Percentiles rank a stretch among this genome's conserved stretches.
phyloP scores from a whole-genome alignment of 2,797 vertebrate genomes.

The Lithobates sylvaticus region DNA sequence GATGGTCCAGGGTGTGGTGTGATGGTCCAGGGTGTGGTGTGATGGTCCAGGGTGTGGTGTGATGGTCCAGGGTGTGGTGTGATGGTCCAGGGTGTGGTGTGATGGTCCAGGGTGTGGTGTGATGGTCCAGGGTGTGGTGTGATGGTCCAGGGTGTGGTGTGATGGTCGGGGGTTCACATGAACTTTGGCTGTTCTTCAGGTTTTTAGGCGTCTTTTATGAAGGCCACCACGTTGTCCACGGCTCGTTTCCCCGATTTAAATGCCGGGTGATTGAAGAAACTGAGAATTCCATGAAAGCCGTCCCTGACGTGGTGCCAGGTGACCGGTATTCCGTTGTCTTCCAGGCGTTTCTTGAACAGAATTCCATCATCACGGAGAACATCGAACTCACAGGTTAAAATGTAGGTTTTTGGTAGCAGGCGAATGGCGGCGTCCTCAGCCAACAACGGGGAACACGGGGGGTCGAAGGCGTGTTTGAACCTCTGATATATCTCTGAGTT shows the following conservation, averaged over 20 bases:
- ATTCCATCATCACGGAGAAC: conserved; percentile 83
- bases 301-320: too few relatives aligned
- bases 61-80: too few relatives aligned
- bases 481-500: conserved; percentile 68
- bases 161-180: too few relatives aligned
- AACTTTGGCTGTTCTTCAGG: background rate
- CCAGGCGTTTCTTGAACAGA: conserved; percentile 82
- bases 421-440: conserved; percentile 75
- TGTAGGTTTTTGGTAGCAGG: conserved; percentile 76
- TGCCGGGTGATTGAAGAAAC: conserved; percentile 64
- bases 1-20: too few relatives aligned
- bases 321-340: conserved; percentile 73
- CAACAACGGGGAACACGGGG: conserved; percentile 76
- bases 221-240: conserved; percentile 70
- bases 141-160: too few relatives aligned
- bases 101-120: too few relatives aligned
- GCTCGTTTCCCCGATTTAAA: conserved; percentile 72
- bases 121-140: too few relatives aligned
- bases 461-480: conserved; percentile 61
- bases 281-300: too few relatives aligned
- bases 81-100: too few relatives aligned
- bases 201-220: conserved; percentile 74
- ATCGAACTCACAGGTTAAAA: conserved; percentile 86
- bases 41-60: too few relatives aligned
- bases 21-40: too few relatives aligned